Percentiles rank a stretch among this genome's conserved stretches.
These are phyloP conservation scores for Chaetogeoica ovagalla DNA, from an alignment of 2,888 invertebrate genomes.

Conservation along the genomic window DNA sequence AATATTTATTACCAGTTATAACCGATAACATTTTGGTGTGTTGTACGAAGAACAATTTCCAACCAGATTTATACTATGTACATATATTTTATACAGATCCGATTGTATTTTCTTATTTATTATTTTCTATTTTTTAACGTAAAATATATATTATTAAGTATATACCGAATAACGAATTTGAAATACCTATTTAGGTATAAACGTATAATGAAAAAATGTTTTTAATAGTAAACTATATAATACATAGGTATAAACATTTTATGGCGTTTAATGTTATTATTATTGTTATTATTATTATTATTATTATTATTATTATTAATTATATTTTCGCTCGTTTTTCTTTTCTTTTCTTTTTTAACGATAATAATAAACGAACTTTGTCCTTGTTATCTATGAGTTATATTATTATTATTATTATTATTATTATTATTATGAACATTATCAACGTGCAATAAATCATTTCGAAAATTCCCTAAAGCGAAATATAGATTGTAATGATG, in stretches of 20 bases:
- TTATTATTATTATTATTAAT: too few relatives aligned
- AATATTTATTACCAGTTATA: not conserved
- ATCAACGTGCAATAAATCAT: not conserved
- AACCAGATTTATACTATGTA: not conserved
- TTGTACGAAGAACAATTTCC: not conserved
- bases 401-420: too few relatives aligned
- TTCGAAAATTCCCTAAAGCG: not conserved
- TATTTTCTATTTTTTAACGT: not conserved
- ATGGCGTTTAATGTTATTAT: too few relatives aligned
- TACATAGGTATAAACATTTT: too few relatives aligned
- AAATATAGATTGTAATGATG: not conserved
- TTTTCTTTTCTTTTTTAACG: too few relatives aligned
- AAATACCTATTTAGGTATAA: not conserved
- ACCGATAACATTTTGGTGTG: not conserved
- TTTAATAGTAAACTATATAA: not conserved
- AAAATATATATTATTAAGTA: too few relatives aligned
- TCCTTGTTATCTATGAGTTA: not conserved
- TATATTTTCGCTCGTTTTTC: not conserved
- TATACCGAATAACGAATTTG: not conserved
- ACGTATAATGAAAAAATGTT: not conserved
- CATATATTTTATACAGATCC: not conserved
- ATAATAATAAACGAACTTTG: not conserved
- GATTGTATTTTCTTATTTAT: not conserved
- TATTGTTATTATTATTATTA: too few relatives aligned
- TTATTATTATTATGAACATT: not conserved